These are phyloP conservation scores for Temnothorax unifasciatus DNA, from an alignment of 2,888 invertebrate species.

Conservation along the genomic window DNA sequence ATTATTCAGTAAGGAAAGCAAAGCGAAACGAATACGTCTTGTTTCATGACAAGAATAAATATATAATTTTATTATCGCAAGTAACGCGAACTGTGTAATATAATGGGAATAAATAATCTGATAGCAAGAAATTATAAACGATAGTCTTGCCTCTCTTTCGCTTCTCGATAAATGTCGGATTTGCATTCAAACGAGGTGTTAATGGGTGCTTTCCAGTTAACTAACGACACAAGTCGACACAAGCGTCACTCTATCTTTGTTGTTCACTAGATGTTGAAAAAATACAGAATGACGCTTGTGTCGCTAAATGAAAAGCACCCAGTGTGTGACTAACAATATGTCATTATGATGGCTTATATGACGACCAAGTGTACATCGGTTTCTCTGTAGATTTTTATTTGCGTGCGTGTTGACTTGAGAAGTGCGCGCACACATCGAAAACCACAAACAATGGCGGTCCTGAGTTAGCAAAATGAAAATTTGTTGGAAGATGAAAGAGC, in stretches of 20 bases:
- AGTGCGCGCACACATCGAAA: not conserved
- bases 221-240: no score
- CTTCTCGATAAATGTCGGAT: slow-evolving; percentile 18
- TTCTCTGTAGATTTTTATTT: slow-evolving; percentile 27
- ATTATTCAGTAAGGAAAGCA: not conserved
- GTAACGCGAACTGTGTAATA: not conserved
- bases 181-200: slow-evolving; percentile 42
- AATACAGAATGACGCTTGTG: no score
- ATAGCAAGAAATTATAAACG: slow-evolving; percentile 5
- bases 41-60: not conserved
- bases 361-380: slow-evolving; percentile 18
- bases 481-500: not conserved
- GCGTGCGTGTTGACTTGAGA: not conserved
- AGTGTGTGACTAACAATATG: slow-evolving; percentile 47
- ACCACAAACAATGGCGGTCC: not conserved
- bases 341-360: slow-evolving; percentile 33
- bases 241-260: no score
- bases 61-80: slow-evolving; percentile 15
- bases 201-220: not conserved
- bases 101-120: not conserved
- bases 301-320: no score
- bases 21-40: not conserved
- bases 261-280: no score
- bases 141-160: not conserved
- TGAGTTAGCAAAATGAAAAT: not conserved